Evolutionary conservation across 2,888 invertebrate genomes (phyloP), one percentile per base, ranked within the genome.

Genomic region (Drosophila algonquin): DNA sequence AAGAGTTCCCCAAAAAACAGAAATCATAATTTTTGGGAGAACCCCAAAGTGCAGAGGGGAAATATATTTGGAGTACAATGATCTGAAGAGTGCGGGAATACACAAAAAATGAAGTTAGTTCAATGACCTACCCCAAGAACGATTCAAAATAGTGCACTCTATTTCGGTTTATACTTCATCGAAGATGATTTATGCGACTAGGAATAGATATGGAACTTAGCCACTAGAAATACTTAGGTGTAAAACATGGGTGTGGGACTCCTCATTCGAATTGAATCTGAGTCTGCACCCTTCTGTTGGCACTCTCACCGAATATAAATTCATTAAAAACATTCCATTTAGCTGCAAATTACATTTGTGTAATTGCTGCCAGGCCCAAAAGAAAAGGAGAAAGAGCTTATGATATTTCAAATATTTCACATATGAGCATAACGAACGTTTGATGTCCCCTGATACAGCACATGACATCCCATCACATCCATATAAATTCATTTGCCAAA

Each of bases 261-360:
- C 14, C 35, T 6, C 14, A 40, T 40, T 5, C 16, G n/a, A 60
- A n/a, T 12, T 24, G 8, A 21, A 32, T n/a, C 47, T 3, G n/a
- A 12, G 21, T 52, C 52, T 71, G 74, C 73, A 70, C 87, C 44
- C 56, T 27, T 61, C 45, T 5, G 56, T 69, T 65, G 27, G 21
- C 63, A 71, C 73, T 63, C 44, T 14, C 56, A 10, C 30, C 18
- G 44, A 56, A 57, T 48, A 67, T 84, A 89, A 89, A 89, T 85
- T 89, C 85, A 89, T 89, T 85, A 87, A 76, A 75, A 81, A 75
- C 85, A 89, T 89, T 89, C 85, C 87, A 87, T 86, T 80, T 73
- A 58, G 68, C 78, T 61, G 65, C 70, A 80, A 79, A 83, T 82
- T 81, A 80, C 76, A 85, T 86, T 82, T 85, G 70, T 76, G 70